phyloP scores from a whole-genome alignment of 2,113 vertebrate species.

The Aptenodytes patagonicus region DNA sequence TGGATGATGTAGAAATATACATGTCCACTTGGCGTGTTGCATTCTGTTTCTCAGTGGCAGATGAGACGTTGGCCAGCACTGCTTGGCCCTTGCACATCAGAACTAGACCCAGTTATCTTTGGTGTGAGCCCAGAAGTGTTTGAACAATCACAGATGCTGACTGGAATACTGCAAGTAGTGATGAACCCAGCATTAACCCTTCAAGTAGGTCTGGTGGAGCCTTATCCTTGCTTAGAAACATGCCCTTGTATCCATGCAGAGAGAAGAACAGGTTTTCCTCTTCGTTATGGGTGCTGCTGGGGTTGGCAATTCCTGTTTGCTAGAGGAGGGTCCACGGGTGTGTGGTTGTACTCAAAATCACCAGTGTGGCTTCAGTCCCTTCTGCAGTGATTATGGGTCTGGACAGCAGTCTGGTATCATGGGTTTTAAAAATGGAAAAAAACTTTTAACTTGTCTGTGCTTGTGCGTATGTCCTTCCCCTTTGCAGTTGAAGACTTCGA shows the following conservation, averaged over 20 bases:
- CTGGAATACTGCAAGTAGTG: background rate
- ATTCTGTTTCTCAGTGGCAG: background rate
- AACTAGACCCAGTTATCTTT: background rate
- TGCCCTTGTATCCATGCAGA: rapidly evolving
- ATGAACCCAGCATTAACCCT: background rate
- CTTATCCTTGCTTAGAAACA: background rate
- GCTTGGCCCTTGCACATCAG: background rate
- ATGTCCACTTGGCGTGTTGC: rapidly evolving
- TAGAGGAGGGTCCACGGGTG: too few relatives aligned
- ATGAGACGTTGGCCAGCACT: rapidly evolving
- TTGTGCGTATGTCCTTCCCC: rapidly evolving
- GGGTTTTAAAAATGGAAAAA: background rate
- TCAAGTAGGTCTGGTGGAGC: background rate
- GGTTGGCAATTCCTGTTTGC: background rate
- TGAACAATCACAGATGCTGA: background rate
- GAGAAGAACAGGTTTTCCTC: background rate
- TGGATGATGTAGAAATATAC: background rate
- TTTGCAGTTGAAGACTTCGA: background rate
- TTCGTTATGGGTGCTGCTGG: background rate
- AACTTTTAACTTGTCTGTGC: background rate
- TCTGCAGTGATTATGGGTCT: too few relatives aligned
- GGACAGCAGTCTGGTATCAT: background rate
- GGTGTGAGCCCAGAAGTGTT: background rate
- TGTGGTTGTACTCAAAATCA: too few relatives aligned
- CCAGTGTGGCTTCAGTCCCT: background rate